phyloP scores from a whole-genome alignment of 1,140 invertebrate genomes.

The Hyles euphorbiae region DNA sequence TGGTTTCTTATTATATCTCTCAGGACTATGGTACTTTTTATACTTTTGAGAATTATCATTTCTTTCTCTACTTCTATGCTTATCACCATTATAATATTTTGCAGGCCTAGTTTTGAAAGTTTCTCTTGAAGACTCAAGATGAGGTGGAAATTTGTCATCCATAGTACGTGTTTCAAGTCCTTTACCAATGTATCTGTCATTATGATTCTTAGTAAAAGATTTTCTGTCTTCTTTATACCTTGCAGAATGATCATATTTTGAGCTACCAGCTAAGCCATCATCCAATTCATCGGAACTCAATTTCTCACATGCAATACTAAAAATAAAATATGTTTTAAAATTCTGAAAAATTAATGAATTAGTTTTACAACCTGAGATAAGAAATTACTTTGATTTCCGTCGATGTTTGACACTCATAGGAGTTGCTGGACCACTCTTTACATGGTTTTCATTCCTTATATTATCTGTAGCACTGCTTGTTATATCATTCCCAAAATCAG shows the following conservation, averaged over 20 bases:
- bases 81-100: constrained; percentile 26
- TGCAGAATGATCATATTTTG: not conserved
- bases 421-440: too few species aligned
- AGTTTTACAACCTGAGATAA: too few species aligned
- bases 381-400: constrained; percentile 29
- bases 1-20: constrained; percentile 21
- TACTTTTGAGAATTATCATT: constrained; percentile 28
- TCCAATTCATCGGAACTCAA: constrained; percentile 48
- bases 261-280: not conserved
- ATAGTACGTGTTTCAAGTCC: constrained; percentile 21
- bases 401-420: constrained; percentile 31
- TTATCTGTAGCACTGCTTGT: not conserved
- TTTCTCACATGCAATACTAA: constrained; percentile 20
- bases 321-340: not conserved
- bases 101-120: constrained; percentile 21
- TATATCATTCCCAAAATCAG: not conserved
- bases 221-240: constrained; percentile 1
- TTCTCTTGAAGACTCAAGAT: constrained; percentile 23
- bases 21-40: constrained; percentile 30
- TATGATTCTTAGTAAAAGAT: constrained; percentile 1
- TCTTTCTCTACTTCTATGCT: constrained; percentile 29
- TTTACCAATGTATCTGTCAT: constrained; percentile 19
- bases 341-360: too few species aligned
- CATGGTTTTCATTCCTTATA: constrained; percentile 17
- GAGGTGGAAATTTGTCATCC: constrained; percentile 21